Base-by-base conservation (phyloP, 92 coral and sea anemone genomes). In the Epizoanthus illoricatus region DNA sequence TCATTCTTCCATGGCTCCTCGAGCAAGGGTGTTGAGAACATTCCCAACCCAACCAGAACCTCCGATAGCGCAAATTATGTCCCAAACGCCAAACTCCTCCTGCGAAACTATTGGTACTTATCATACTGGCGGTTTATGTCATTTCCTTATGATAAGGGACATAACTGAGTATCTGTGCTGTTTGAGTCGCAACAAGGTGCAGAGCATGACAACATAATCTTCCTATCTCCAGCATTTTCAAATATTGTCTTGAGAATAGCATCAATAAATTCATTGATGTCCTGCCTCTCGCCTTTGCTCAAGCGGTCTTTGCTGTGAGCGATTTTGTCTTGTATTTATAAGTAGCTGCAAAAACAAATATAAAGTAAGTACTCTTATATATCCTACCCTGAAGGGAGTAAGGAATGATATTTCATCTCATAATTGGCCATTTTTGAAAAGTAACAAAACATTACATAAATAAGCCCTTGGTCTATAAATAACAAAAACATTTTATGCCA, bases 191-290 rank as follows among this genome's bases (percentile, higher is more conserved):
- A 63, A 61, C 92, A 89, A 67, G 5, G 86, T 57, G 66, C 92
- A 89, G 73, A 89, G 55, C 87, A 81, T 4, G 83, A 80, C 18
- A 89, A 69, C 21, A 85, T 13, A 18, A 89, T 45, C 65, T 69
- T 80, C 71, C 92, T 81, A 55, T 71, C 75, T 80, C 83, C 75
- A 8, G 92, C 89, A 42, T 81, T 85, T 16, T 89, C 92, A 54
- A 85, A 89, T 11, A 89, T 72, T 8, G 80, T 85, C 66, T 85
- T 65, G 16, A 88, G 87, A 61, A 89, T 69, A 57, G 84, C 40
- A 69, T 89, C 92, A 21, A 89, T 80, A 24, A 66, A 85, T 67
- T 55, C 64, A 71, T 89, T 89, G 59, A 67, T 62, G 80, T 12
- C 82, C 82, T 7, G 82, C 82, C 58, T 78, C 82, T 3, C 82